phyloP scores from a whole-genome alignment of 1,140 invertebrate species.

The Mercenaria mercenaria region DNA sequence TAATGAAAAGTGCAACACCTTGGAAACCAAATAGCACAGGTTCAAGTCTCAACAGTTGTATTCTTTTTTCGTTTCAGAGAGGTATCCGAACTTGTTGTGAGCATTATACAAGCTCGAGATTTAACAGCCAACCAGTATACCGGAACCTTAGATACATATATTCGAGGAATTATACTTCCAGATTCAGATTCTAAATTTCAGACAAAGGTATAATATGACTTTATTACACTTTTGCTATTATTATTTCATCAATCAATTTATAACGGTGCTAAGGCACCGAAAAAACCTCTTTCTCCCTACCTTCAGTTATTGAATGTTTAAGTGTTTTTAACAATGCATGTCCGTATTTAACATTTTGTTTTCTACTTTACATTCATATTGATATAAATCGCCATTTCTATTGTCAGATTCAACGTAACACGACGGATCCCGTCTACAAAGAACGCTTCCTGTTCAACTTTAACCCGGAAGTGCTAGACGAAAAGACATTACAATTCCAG shows the following conservation, averaged over 20 bases:
- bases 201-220: slow-evolving; percentile 89
- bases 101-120: slow-evolving; percentile 92
- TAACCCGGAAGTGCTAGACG: slow-evolving; percentile 87
- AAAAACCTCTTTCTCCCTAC: too few relatives aligned
- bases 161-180: slow-evolving; percentile 91
- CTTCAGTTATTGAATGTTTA: too few relatives aligned
- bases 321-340: too few relatives aligned
- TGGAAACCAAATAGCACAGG: too few relatives aligned
- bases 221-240: too few relatives aligned
- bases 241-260: too few relatives aligned
- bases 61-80: slow-evolving; percentile 88
- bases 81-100: slow-evolving; percentile 91
- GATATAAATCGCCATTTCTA: background rate
- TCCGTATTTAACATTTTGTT: too few relatives aligned
- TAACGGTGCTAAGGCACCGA: too few relatives aligned
- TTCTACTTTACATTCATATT: too few relatives aligned
- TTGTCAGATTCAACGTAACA: slow-evolving; percentile 89
- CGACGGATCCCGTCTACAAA: slow-evolving; percentile 90
- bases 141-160: slow-evolving; percentile 91
- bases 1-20: too few relatives aligned
- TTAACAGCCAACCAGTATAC: slow-evolving; percentile 88
- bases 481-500: slow-evolving; percentile 87
- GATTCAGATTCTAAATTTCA: slow-evolving; percentile 91
- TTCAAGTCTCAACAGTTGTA: too few relatives aligned
- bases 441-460: slow-evolving; percentile 91